Evolutionary conservation across 2,797 vertebrate species (phyloP).

Genomic region (Rhinella marina): DNA sequence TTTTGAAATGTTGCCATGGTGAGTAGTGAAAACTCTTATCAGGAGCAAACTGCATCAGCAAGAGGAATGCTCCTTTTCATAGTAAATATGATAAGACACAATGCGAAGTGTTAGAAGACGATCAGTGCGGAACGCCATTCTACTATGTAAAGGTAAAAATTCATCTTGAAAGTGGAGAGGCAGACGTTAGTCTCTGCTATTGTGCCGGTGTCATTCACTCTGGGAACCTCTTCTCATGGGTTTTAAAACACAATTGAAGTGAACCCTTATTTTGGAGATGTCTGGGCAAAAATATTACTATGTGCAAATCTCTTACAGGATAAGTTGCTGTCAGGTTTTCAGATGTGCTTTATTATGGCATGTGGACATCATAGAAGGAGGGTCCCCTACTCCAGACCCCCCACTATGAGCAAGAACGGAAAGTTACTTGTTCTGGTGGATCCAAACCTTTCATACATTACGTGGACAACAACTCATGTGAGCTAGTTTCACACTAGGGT

Average conservation of each 20-base stretch:
- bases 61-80: constrained; percentile 33
- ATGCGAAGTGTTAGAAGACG: constrained; percentile 18
- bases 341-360: neutral
- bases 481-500: no score
- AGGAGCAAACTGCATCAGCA: constrained; percentile 36
- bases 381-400: no score
- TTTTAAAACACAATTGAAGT: no score
- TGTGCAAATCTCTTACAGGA: neutral
- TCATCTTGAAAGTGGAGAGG: neutral
- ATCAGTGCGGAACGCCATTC: neutral
- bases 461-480: no score
- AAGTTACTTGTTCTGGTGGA: no score
- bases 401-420: no score
- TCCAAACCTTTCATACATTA: no score
- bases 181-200: neutral
- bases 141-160: neutral
- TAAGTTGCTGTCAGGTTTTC: neutral
- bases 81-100: constrained; percentile 45
- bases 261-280: neutral
- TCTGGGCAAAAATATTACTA: neutral
- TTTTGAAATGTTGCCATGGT: constrained; percentile 57
- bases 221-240: neutral
- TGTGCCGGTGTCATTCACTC: neutral
- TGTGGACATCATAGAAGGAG: neutral
- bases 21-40: constrained; percentile 49